Conservation (phyloP, 2,888 invertebrate genomes). For the Dexiosoma caninum region DNA sequence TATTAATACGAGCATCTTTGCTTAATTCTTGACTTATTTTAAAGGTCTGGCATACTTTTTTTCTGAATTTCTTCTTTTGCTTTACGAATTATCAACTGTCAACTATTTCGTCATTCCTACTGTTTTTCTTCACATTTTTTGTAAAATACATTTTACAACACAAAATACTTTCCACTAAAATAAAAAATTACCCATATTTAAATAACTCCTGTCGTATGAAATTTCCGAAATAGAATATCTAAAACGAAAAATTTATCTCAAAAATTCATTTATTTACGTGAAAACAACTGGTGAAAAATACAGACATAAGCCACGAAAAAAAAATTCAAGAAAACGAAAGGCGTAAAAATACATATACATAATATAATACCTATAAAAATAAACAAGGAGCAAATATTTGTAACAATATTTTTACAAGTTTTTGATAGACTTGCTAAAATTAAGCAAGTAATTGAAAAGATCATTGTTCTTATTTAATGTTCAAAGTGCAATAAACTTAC, state of each 20-base stretch:
- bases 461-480: conserved; percentile 23
- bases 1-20: too few relatives aligned
- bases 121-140: conserved; percentile 54
- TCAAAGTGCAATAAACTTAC: conserved; percentile 41
- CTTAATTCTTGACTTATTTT: too few relatives aligned
- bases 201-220: conserved; percentile 4
- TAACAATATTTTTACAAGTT: conserved; percentile 3
- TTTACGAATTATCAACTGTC: conserved; percentile 37
- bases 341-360: conserved; percentile 56
- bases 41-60: conserved; percentile 17
- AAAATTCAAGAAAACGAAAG: conserved; percentile 51
- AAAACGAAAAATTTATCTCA: conserved; percentile 1
- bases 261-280: conserved; percentile 20
- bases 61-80: conserved; percentile 3
- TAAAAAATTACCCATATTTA: conserved; percentile 33
- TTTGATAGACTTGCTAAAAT: background rate
- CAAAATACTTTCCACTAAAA: conserved; percentile 46
- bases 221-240: conserved; percentile 1
- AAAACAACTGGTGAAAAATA: conserved; percentile 3
- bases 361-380: conserved; percentile 27
- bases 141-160: conserved; percentile 49
- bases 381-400: conserved; percentile 8
- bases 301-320: conserved; percentile 11
- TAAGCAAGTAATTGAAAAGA: conserved; percentile 3
- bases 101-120: conserved; percentile 50